Evolutionary conservation across 2,888 invertebrate genomes (phyloP).

Genomic region (Troides aeacus): DNA sequence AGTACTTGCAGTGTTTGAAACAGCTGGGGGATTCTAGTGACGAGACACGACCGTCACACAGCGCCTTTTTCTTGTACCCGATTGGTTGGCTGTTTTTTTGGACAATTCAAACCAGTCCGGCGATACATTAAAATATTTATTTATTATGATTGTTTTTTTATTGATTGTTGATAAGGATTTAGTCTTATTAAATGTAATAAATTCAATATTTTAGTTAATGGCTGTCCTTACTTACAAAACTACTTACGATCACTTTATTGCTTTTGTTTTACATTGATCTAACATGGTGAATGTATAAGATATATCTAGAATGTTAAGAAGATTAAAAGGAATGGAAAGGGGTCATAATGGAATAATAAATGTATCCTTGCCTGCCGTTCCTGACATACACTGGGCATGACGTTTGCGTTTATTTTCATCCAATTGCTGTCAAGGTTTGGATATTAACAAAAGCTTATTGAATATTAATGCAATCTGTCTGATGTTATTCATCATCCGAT

Average conservation of each 20-base stretch:
- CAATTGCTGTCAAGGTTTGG: slow-evolving; percentile 63
- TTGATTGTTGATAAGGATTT: background rate
- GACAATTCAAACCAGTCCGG: background rate
- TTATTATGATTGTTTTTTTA: background rate
- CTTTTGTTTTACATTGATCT: background rate
- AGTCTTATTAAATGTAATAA: background rate
- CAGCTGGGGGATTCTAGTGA: slow-evolving; percentile 59
- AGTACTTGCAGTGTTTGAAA: slow-evolving; percentile 61
- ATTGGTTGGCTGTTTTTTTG: background rate
- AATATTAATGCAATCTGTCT: slow-evolving; percentile 36
- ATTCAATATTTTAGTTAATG: too few species aligned
- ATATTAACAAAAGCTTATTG: slow-evolving; percentile 50
- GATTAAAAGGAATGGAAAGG: slow-evolving; percentile 48
- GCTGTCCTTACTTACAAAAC: background rate
- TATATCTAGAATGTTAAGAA: slow-evolving; percentile 39
- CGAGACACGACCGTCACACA: background rate
- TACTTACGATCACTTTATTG: background rate
- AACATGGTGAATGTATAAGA: slow-evolving; percentile 30
- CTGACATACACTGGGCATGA: slow-evolving; percentile 21
- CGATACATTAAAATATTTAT: background rate
- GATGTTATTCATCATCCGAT: slow-evolving; percentile 35
- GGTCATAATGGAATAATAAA: slow-evolving; percentile 55
- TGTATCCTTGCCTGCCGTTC: slow-evolving; percentile 45
- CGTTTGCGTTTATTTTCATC: slow-evolving; percentile 41
- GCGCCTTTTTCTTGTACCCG: background rate